Evolutionary conservation across 2,888 invertebrate genomes (phyloP).

Genomic region (Mesorhabditis spiculigera): DNA sequence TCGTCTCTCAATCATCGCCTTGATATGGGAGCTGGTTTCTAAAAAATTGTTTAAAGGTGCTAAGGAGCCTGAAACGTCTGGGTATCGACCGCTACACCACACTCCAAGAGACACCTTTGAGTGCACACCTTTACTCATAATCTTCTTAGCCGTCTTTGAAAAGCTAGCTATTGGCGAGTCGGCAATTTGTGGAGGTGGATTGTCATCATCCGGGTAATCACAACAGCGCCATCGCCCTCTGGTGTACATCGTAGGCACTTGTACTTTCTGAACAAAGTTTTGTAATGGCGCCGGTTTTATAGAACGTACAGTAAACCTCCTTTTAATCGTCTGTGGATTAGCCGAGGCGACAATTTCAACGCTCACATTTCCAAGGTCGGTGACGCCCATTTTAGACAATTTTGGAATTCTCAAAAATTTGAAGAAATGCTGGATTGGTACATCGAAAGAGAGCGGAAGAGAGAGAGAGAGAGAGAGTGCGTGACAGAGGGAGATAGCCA

Average conservation of each 20-base stretch:
- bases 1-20: constrained; percentile 1
- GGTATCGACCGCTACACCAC: neutral
- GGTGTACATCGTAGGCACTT: neutral
- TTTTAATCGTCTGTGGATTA: neutral
- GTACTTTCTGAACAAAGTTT: too few relatives aligned
- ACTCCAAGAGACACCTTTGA: neutral
- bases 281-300: too few relatives aligned
- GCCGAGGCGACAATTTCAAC: neutral
- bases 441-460: too few relatives aligned
- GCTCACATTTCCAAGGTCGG: neutral
- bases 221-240: neutral
- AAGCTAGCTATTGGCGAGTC: constrained; percentile 5
- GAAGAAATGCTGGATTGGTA: too few relatives aligned
- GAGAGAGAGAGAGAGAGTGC: neutral
- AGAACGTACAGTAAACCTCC: too few relatives aligned
- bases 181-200: constrained; percentile 1
- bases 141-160: neutral
- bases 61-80: neutral
- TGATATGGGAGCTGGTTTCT: neutral
- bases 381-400: neutral
- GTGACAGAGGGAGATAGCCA: too few relatives aligned
- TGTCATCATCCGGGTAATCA: constrained; percentile 2
- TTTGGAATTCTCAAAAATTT: too few relatives aligned
- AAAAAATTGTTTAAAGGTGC: too few relatives aligned
- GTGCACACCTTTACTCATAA: neutral